Base-by-base conservation (phyloP, 2,797 vertebrate species). In the Sciurus carolinensis region DNA sequence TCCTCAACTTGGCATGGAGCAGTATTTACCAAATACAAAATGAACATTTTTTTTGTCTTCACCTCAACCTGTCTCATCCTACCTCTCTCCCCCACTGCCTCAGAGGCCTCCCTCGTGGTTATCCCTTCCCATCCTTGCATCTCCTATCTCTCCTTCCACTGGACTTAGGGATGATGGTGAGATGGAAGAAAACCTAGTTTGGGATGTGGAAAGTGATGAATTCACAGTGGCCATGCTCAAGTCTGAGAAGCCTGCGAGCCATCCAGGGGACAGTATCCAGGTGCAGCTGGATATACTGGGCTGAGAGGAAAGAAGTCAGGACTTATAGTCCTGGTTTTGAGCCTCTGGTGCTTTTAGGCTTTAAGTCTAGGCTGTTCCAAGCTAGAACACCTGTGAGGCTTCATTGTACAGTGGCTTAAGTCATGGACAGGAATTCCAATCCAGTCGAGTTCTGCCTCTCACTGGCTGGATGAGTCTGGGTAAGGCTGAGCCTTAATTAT, bases 21-120 rank as follows among this genome's bases (percentile, higher is more conserved):
- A 44, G 22, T 42, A 84, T 24, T 90, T 77, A 96, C 20, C 76
- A 87, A 82, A 95, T 26, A 69, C 59, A 89, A 66, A 88, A n/a
- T 83, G 39, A 66, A 71, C 28, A 62, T 47, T 76, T 13, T 92
- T 93, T 93, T 71, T 28, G 20, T 89, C 82, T 91, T 85, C 36
- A 59, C 44, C 9, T 91, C 59, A 52, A 50, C 75, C 5, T 59
- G 18, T 54, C 36, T 87, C 62, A 47, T n/a, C 47, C n/a, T 50
- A 5, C 30, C 33, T 93, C 73, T 67, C 73, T 67, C n/a, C 83
- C 71, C 7, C n/a, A 44, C 17, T 24, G 15, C 73, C 18, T 90
- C 87, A 66, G 50, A 42, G 24, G 28, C n/a, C 77, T 94, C 42
- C 44, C 66, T 87, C 50, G 64, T 22, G 42, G 30, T 28, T 91